Conservation (phyloP, 2,888 invertebrate species). For the Polylopha cassiicola region DNA sequence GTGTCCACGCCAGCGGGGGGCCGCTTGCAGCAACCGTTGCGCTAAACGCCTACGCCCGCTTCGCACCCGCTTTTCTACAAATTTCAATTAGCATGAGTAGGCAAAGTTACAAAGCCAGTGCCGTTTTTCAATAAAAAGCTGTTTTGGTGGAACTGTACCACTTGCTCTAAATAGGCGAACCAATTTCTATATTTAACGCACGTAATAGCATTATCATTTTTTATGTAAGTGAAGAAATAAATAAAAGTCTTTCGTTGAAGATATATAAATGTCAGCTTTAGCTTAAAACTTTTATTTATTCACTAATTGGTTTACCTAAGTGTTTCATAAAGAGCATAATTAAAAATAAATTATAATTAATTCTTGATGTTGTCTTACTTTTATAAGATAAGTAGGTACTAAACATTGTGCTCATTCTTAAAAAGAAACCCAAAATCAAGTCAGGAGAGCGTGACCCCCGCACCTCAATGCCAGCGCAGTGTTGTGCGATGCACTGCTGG, state of each 20-base stretch:
- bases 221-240: too few species aligned
- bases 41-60: constrained; percentile 64
- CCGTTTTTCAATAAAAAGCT: constrained; percentile 36
- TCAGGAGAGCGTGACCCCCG: constrained; percentile 51
- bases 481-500: constrained; percentile 61
- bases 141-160: constrained; percentile 14
- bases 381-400: too few species aligned
- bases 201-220: constrained; percentile 12
- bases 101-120: constrained; percentile 55
- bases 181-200: constrained; percentile 10
- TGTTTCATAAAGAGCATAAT: too few species aligned
- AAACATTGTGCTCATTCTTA: too few species aligned
- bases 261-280: too few species aligned
- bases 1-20: constrained; percentile 64
- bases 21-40: constrained; percentile 56
- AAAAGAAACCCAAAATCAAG: constrained; percentile 28
- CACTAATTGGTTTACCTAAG: too few species aligned
- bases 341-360: too few species aligned
- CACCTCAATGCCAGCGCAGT: constrained; percentile 39
- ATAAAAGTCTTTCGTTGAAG: too few species aligned
- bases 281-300: too few species aligned
- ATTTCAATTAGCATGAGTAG: constrained; percentile 73
- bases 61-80: constrained; percentile 58
- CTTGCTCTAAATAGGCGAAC: constrained; percentile 1
- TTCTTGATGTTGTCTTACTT: too few species aligned